A percentile compares a stretch with the other conserved stretches of the same genome.
Conservation (phyloP, 2,888 invertebrate species). For the Spilarctia lutea region DNA sequence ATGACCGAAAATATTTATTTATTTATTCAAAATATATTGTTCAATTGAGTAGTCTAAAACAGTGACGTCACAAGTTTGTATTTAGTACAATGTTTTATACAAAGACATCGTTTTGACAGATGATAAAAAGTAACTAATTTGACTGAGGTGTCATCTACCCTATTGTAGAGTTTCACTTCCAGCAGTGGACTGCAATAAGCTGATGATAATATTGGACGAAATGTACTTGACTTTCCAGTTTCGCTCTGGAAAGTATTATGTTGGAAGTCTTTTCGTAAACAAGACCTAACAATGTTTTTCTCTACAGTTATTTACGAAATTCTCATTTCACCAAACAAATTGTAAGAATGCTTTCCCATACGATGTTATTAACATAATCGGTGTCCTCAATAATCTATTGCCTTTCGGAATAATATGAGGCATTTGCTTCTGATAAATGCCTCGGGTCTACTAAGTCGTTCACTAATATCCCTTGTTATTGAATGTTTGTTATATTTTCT, state of each 20-base stretch:
- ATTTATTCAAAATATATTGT: too few relatives aligned
- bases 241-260: not conserved
- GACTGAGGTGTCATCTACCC: too few relatives aligned
- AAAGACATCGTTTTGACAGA: too few relatives aligned
- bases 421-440: conserved; percentile 12
- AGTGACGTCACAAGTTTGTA: too few relatives aligned
- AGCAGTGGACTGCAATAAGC: too few relatives aligned
- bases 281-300: not conserved
- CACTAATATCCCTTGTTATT: conserved; percentile 12
- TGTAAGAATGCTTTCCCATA: not conserved
- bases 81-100: too few relatives aligned
- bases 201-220: too few relatives aligned
- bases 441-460: conserved; percentile 3
- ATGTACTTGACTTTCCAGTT: too few relatives aligned
- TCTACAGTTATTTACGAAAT: not conserved
- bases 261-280: not conserved
- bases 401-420: conserved; percentile 6
- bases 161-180: too few relatives aligned
- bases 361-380: conserved; percentile 14
- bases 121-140: too few relatives aligned
- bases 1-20: too few relatives aligned
- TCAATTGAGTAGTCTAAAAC: too few relatives aligned
- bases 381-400: conserved; percentile 3
- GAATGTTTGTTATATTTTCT: conserved; percentile 18
- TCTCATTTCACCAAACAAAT: not conserved